A percentile compares a stretch with the other conserved stretches of the same genome.
phyloP scores from a whole-genome alignment of 2,888 invertebrate genomes.

The Adela reaumurella region DNA sequence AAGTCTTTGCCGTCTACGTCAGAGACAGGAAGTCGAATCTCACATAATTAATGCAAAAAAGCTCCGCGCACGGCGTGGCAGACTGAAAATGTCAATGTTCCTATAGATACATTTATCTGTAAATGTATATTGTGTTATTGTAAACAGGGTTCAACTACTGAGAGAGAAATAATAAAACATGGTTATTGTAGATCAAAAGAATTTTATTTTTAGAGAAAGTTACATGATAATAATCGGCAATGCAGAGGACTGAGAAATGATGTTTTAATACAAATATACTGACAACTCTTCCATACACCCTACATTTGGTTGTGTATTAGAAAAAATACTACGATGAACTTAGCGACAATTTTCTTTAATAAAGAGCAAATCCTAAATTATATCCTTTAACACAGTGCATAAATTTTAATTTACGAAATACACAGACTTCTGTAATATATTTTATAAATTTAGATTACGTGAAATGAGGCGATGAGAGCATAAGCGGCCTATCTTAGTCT shows the following conservation, averaged over 20 bases:
- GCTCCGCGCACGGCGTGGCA: no score
- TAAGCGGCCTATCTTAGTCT: slow-evolving; percentile 16
- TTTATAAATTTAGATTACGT: not conserved
- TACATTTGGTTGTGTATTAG: slow-evolving; percentile 40
- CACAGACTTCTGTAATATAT: slow-evolving; percentile 8
- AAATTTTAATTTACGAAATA: slow-evolving; percentile 18
- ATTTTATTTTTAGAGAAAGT: slow-evolving; percentile 45
- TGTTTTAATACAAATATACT: slow-evolving; percentile 47
- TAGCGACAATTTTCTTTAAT: slow-evolving; percentile 29
- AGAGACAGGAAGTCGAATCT: no score
- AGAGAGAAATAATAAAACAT: slow-evolving; percentile 1
- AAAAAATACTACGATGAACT: slow-evolving; percentile 44
- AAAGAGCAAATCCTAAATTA: slow-evolving; percentile 34
- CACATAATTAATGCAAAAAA: no score
- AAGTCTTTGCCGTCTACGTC: no score
- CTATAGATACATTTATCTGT: slow-evolving; percentile 11
- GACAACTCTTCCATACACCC: slow-evolving; percentile 45
- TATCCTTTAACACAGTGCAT: slow-evolving; percentile 26
- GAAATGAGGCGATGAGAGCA: slow-evolving; percentile 24
- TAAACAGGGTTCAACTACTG: no score
- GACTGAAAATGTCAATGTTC: no score
- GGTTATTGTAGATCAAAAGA: slow-evolving; percentile 46
- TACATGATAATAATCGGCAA: slow-evolving; percentile 39
- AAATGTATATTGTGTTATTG: no score
- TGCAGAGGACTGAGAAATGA: slow-evolving; percentile 52